phyloP scores from a whole-genome alignment of 2,113 vertebrate genomes.

The Callithrix jacchus region DNA sequence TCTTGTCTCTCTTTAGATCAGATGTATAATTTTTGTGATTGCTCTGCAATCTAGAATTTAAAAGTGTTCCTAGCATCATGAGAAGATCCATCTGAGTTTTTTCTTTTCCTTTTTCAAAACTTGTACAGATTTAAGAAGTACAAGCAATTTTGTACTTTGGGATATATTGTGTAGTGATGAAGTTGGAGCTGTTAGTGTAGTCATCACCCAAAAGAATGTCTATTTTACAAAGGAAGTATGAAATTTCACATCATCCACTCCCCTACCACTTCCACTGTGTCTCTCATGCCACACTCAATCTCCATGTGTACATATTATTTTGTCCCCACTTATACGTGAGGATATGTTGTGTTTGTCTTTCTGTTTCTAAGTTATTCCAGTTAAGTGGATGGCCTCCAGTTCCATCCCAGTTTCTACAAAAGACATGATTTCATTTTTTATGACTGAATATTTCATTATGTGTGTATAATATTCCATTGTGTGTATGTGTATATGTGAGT shows the following conservation, averaged over 20 bases:
- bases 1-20: background rate
- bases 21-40: background rate
- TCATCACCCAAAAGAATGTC: background rate
- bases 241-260: background rate
- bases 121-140: background rate
- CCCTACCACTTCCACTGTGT: background rate
- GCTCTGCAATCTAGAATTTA: constrained; percentile 1
- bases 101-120: background rate
- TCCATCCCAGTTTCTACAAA: background rate
- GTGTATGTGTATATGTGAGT: too few species aligned
- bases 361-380: background rate
- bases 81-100: background rate
- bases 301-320: background rate
- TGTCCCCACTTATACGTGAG: too few species aligned
- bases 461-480: background rate
- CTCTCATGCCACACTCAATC: background rate
- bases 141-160: background rate
- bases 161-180: background rate
- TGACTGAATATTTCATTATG: background rate
- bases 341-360: background rate
- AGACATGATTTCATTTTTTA: background rate
- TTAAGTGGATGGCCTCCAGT: background rate
- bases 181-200: background rate
- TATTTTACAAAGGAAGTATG: background rate
- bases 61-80: background rate